Conservation (phyloP, 2,888 invertebrate species). For the Bellardia bayeri region DNA sequence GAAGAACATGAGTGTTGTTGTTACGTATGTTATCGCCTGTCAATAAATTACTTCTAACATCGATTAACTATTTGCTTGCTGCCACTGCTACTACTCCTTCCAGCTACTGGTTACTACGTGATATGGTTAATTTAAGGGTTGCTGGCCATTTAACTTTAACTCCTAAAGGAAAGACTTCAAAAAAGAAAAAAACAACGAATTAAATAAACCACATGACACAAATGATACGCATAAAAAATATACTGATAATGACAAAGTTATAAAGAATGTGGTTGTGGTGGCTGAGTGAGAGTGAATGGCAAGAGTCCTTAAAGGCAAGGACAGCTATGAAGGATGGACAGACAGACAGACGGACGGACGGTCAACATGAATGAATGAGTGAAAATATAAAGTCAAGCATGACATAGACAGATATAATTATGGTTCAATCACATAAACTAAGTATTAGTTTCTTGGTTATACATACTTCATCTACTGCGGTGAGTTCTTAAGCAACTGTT, state of each 20-base stretch:
- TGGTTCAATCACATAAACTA: slow-evolving; percentile 51
- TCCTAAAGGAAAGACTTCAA: slow-evolving; percentile 35
- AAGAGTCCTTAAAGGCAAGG: slow-evolving; percentile 18
- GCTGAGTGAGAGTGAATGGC: slow-evolving; percentile 42
- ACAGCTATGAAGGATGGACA: slow-evolving; percentile 13
- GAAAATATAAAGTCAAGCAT: slow-evolving; percentile 46
- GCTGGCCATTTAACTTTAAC: slow-evolving; percentile 65
- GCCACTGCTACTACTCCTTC: slow-evolving; percentile 5
- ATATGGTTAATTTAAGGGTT: slow-evolving; percentile 73
- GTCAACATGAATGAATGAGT: background rate
- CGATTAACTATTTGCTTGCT: slow-evolving; percentile 66
- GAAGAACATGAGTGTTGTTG: slow-evolving; percentile 1
- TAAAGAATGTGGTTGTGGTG: slow-evolving; percentile 12
- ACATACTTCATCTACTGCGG: background rate
- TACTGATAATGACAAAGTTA: slow-evolving; percentile 55
- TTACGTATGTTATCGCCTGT: slow-evolving; percentile 62
- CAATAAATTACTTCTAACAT: slow-evolving; percentile 72
- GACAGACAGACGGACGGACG: background rate
- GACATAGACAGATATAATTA: slow-evolving; percentile 58
- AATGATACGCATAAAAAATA: slow-evolving; percentile 49
- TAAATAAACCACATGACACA: slow-evolving; percentile 63
- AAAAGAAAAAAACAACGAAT: slow-evolving; percentile 12
- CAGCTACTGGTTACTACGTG: slow-evolving; percentile 61
- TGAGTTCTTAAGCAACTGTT: slow-evolving; percentile 33
- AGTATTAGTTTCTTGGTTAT: background rate